These are phyloP conservation scores for Drosophila neocordata DNA, from an alignment of 1,140 invertebrate species.

Conservation along the genomic window DNA sequence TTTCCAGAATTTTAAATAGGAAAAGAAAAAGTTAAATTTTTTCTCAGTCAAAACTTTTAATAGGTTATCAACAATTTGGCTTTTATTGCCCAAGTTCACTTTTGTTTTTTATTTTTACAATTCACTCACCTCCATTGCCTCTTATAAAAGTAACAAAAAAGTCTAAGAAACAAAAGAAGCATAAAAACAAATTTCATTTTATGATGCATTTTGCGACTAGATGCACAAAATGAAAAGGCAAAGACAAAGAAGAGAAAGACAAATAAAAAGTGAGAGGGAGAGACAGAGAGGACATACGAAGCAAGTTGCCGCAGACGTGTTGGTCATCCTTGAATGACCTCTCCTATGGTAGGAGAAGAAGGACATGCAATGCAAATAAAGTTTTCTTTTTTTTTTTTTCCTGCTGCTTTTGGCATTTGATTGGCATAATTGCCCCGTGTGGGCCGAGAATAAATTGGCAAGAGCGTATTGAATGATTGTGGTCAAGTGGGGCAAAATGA, in stretches of 20 bases:
- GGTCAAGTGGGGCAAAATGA: constrained; percentile 47
- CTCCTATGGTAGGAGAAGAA: background rate
- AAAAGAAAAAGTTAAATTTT: background rate
- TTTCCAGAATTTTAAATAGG: background rate
- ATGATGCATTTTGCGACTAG: background rate
- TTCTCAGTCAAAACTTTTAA: background rate
- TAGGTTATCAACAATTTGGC: background rate
- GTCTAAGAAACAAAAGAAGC: background rate
- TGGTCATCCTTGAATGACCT: too few species aligned
- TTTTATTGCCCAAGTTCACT: too few species aligned
- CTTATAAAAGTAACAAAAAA: background rate
- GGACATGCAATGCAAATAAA: constrained; percentile 2
- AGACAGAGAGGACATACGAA: background rate
- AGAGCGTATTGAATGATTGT: constrained; percentile 50
- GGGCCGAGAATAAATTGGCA: constrained; percentile 25
- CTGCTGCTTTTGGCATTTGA: constrained; percentile 29
- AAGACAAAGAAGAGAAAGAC: background rate
- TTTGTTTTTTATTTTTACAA: background rate
- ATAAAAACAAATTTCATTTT: background rate
- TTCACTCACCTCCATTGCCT: background rate
- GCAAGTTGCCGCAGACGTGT: background rate
- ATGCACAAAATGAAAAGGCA: background rate
- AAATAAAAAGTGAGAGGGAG: background rate
- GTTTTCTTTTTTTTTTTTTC: background rate
- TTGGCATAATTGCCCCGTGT: constrained; percentile 35